A percentile compares a stretch with the other conserved stretches of the same genome.
These are phyloP conservation scores for Plotosus lineatus DNA, from an alignment of 2,113 vertebrate species.

Conservation along the genomic window DNA sequence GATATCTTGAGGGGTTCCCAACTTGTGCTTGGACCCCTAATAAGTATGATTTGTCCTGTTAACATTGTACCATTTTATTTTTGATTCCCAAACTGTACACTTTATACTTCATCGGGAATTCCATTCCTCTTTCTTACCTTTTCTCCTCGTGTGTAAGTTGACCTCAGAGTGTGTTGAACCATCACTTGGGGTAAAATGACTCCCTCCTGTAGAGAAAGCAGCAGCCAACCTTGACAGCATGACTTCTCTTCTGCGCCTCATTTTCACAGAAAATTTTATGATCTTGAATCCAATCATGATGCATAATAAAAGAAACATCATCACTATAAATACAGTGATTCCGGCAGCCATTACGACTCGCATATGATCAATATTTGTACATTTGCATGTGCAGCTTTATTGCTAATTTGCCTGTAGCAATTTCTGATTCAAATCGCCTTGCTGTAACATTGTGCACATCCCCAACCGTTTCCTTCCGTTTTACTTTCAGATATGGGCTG, in stretches of 20 bases:
- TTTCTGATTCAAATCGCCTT: neutral
- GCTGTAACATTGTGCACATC: neutral
- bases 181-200: neutral
- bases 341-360: neutral
- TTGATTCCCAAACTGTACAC: too few relatives aligned
- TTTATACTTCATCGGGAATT: too few relatives aligned
- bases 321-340: neutral
- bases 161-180: neutral
- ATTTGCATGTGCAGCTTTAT: neutral
- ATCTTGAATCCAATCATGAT: neutral
- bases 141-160: too few relatives aligned
- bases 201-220: neutral
- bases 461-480: neutral
- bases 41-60: too few relatives aligned
- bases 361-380: conserved; percentile 5
- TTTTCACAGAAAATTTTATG: neutral
- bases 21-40: too few relatives aligned
- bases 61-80: too few relatives aligned
- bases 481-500: neutral
- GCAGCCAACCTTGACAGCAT: neutral
- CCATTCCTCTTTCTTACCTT: too few relatives aligned
- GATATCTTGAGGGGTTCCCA: too few relatives aligned
- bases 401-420: neutral
- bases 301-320: neutral
- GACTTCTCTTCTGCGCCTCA: too few relatives aligned